Evolutionary conservation across 2,797 vertebrate species (phyloP).

Genomic region (Bradypodion pumilum): DNA sequence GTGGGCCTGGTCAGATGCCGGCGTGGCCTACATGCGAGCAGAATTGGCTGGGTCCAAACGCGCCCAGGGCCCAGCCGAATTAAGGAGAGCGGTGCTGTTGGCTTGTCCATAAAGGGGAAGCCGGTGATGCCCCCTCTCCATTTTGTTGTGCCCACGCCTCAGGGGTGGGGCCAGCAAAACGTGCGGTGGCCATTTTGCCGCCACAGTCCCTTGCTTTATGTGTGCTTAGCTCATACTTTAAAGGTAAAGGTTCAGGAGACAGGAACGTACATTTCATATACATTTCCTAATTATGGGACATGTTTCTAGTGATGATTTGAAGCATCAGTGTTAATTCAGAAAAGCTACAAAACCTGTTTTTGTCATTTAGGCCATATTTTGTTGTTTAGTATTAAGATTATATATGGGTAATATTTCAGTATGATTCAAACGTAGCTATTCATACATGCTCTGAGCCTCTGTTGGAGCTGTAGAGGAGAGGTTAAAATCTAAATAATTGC

Average conservation of each 20-base stretch:
- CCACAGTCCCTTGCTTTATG: too few species aligned
- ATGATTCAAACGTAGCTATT: neutral
- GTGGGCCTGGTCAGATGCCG: too few species aligned
- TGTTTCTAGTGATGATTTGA: neutral
- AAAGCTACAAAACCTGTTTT: neutral
- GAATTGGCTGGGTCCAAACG: too few species aligned
- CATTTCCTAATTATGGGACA: neutral
- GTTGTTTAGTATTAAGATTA: neutral
- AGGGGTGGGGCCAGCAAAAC: too few species aligned
- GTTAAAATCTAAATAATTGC: conserved; percentile 5
- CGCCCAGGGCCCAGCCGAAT: too few species aligned
- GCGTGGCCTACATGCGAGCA: too few species aligned
- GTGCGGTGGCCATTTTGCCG: too few species aligned
- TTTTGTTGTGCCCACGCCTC: too few species aligned
- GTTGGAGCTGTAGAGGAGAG: neutral
- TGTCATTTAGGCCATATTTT: neutral
- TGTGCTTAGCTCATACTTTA: neutral
- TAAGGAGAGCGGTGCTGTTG: too few species aligned
- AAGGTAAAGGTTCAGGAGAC: neutral
- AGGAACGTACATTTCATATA: neutral
- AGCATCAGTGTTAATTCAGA: neutral
- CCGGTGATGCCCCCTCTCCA: too few species aligned
- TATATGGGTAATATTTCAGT: neutral
- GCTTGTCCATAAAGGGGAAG: too few species aligned
- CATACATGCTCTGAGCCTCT: neutral